Conservation (phyloP, 2,113 vertebrate species). For the Vombatus ursinus region DNA sequence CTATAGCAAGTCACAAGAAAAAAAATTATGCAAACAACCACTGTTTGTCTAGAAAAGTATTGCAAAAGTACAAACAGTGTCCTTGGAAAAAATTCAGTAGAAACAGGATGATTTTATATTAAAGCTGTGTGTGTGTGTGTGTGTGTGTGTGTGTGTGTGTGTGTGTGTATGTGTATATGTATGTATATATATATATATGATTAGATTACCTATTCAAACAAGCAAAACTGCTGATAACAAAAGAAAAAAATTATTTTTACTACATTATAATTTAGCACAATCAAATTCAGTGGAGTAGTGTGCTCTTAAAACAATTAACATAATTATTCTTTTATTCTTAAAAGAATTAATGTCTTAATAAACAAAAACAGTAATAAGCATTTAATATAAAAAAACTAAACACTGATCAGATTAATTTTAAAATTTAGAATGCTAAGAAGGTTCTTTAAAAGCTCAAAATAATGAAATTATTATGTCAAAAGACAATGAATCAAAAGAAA, state of each 20-base stretch:
- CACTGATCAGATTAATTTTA: conserved; percentile 41
- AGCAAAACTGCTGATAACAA: conserved; percentile 18
- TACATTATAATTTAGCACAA: conserved; percentile 44
- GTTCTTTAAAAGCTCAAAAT: conserved; percentile 14
- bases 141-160: too few relatives aligned
- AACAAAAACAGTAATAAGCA: conserved; percentile 28
- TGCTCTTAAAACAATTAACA: conserved; percentile 16
- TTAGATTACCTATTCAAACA: conserved; percentile 59
- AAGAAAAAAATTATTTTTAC: conserved; percentile 42
- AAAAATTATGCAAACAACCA: not conserved
- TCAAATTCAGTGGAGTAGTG: conserved; percentile 46
- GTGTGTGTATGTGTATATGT: too few relatives aligned
- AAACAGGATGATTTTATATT: not conserved
- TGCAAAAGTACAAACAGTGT: not conserved
- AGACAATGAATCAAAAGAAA: too few relatives aligned
- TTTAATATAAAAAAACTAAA: conserved; percentile 29
- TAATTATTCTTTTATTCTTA: conserved; percentile 45
- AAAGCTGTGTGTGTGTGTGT: too few relatives aligned
- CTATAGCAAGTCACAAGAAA: not conserved
- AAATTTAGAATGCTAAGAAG: conserved; percentile 32
- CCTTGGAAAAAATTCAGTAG: not conserved
- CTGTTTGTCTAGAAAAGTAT: not conserved
- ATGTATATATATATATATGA: too few relatives aligned
- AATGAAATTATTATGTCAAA: not conserved
- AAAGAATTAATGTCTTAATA: conserved; percentile 31